A percentile compares a stretch with the other conserved stretches of the same genome.
Conservation (phyloP, 2,888 invertebrate species). For the Ditylenchus weischeri region DNA sequence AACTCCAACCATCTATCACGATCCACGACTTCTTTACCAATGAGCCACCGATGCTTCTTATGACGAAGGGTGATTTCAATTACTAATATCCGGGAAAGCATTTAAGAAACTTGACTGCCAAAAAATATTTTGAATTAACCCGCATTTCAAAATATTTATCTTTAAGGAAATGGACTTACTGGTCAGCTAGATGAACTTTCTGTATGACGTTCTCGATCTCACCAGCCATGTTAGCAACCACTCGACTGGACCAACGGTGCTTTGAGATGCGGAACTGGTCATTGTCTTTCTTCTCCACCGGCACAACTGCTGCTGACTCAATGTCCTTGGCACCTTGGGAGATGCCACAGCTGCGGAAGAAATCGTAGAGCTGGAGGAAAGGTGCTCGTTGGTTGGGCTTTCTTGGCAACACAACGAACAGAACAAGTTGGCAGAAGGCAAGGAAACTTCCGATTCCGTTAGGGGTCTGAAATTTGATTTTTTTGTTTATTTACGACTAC, state of each 20-base stretch:
- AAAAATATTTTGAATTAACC: too few species aligned
- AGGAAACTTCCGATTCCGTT: conserved; percentile 76
- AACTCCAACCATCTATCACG: too few species aligned
- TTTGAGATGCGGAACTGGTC: conserved; percentile 28
- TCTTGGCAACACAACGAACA: conserved; percentile 73
- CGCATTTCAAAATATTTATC: too few species aligned
- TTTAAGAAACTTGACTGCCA: too few species aligned
- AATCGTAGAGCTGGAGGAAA: conserved; percentile 44
- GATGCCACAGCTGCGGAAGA: conserved; percentile 31
- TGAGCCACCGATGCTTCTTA: too few species aligned
- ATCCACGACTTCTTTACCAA: too few species aligned
- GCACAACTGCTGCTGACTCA: conserved; percentile 30
- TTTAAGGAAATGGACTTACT: conserved; percentile 34
- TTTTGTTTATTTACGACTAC: not conserved
- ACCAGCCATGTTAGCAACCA: conserved; percentile 49
- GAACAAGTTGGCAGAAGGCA: conserved; percentile 71
- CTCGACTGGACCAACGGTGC: conserved; percentile 51
- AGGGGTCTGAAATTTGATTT: conserved; percentile 68
- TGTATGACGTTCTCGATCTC: conserved; percentile 55
- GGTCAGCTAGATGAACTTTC: conserved; percentile 51
- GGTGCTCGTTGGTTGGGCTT: conserved; percentile 55
- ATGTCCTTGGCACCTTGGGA: conserved; percentile 32
- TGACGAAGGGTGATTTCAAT: too few species aligned
- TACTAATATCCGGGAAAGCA: too few species aligned
- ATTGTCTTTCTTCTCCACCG: conserved; percentile 33